phyloP scores from a whole-genome alignment of 2,888 invertebrate genomes.

The Platynereis dumerilii region DNA sequence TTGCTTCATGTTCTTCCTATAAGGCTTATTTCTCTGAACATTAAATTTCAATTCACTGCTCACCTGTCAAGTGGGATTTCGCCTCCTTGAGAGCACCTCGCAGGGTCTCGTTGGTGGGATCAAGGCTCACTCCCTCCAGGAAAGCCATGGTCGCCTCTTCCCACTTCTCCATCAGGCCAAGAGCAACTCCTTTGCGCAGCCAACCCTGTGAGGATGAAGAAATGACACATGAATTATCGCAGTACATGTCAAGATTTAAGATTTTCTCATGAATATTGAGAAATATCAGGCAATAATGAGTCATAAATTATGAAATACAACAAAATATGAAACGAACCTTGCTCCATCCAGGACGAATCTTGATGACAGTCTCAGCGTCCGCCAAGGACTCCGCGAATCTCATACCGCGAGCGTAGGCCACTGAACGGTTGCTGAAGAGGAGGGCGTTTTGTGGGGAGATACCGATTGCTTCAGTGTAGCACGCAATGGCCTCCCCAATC shows the following conservation, averaged over 20 bases:
- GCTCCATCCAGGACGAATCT: slow-evolving; percentile 82
- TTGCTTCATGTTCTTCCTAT: no score
- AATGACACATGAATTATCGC: slow-evolving; percentile 8
- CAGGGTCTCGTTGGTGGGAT: slow-evolving; percentile 77
- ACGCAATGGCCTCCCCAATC: not conserved
- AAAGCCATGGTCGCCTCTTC: slow-evolving; percentile 82
- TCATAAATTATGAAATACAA: no score
- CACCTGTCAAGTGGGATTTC: slow-evolving; percentile 6
- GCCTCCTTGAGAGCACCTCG: slow-evolving; percentile 72
- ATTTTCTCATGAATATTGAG: not conserved
- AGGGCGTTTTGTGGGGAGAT: not conserved
- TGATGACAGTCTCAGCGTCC: slow-evolving; percentile 85
- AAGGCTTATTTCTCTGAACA: no score
- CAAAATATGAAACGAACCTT: no score
- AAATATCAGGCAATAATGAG: not conserved
- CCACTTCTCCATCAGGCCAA: slow-evolving; percentile 76
- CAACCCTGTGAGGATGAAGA: slow-evolving; percentile 67
- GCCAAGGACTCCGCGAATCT: slow-evolving; percentile 77
- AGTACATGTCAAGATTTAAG: not conserved
- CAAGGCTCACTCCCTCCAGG: slow-evolving; percentile 74
- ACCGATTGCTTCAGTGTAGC: not conserved
- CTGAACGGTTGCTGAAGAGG: slow-evolving; percentile 70
- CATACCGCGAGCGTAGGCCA: slow-evolving; percentile 83
- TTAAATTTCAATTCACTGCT: no score
- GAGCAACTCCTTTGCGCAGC: slow-evolving; percentile 86